These are phyloP conservation scores for Diplazon laetatorius DNA, from an alignment of 2,888 invertebrate genomes.

Conservation along the genomic window DNA sequence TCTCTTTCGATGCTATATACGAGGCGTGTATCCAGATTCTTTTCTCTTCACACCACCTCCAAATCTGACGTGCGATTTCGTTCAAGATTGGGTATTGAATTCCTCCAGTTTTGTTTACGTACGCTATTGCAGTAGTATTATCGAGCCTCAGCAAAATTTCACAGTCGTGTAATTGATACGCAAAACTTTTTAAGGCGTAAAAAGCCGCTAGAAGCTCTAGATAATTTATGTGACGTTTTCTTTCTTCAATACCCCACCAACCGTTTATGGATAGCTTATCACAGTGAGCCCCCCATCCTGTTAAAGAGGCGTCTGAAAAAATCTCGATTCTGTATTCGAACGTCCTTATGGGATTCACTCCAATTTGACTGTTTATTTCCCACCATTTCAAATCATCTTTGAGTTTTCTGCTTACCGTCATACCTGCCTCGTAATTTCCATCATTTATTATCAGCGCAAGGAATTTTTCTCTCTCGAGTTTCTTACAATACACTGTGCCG, in stretches of 20 bases:
- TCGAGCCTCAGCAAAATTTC: slow-evolving; percentile 9
- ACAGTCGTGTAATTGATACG: background rate
- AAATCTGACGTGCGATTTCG: slow-evolving; percentile 31
- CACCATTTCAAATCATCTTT: slow-evolving; percentile 49
- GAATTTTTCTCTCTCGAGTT: slow-evolving; percentile 39
- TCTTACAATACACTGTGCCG: slow-evolving; percentile 33
- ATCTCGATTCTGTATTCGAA: slow-evolving; percentile 12
- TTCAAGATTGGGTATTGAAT: background rate
- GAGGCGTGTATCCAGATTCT: slow-evolving; percentile 43
- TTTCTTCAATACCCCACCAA: slow-evolving; percentile 11
- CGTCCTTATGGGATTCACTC: slow-evolving; percentile 39
- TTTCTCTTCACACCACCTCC: slow-evolving; percentile 39
- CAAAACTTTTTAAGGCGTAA: slow-evolving; percentile 8
- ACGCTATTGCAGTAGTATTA: slow-evolving; percentile 15
- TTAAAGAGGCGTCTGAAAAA: slow-evolving; percentile 24
- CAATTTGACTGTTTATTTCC: slow-evolving; percentile 40
- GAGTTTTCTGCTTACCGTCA: slow-evolving; percentile 25
- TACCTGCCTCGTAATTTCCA: slow-evolving; percentile 37
- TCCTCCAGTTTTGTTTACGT: slow-evolving; percentile 5
- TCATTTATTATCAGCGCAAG: slow-evolving; percentile 28
- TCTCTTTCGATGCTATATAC: slow-evolving; percentile 44
- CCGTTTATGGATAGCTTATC: slow-evolving; percentile 4
- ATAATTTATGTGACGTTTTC: slow-evolving; percentile 34
- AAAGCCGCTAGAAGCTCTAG: slow-evolving; percentile 35
- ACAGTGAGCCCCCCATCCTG: slow-evolving; percentile 35